Conservation (phyloP, 2,888 invertebrate species). For the Drosophila phalerata region DNA sequence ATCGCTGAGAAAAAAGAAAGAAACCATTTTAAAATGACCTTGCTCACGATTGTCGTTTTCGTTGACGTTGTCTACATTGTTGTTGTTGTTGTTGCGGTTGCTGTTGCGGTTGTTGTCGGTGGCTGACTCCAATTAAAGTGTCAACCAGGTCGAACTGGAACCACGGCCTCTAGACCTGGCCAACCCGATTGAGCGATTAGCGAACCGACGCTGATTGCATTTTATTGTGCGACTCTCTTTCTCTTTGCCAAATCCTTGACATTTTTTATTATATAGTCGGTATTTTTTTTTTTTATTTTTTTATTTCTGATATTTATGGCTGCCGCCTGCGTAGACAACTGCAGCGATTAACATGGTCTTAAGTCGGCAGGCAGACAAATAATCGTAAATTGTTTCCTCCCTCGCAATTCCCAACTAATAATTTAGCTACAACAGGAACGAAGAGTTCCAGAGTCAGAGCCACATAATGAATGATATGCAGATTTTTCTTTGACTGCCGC, state of each 20-base stretch:
- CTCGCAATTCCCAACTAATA: conserved; percentile 64
- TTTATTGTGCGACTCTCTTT: conserved; percentile 54
- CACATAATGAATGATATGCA: conserved; percentile 74
- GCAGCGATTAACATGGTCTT: conserved; percentile 49
- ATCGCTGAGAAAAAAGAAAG: conserved; percentile 47
- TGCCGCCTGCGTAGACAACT: conserved; percentile 50
- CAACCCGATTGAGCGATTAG: conserved; percentile 57
- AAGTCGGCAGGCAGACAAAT: conserved; percentile 63
- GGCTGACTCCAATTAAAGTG: conserved; percentile 69
- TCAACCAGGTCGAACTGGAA: conserved; percentile 54
- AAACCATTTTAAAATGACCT: conserved; percentile 56
- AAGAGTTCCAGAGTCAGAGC: conserved; percentile 9
- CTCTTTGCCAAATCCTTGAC: conserved; percentile 67
- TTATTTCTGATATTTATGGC: conserved; percentile 57
- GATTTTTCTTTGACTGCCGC: conserved; percentile 51
- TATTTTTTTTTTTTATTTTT: not conserved
- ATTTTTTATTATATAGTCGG: conserved; percentile 41
- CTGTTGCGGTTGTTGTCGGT: conserved; percentile 15
- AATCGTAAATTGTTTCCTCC: conserved; percentile 75
- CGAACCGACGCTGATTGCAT: conserved; percentile 60
- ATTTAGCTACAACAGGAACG: conserved; percentile 26
- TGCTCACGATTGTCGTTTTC: conserved; percentile 47
- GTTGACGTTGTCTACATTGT: conserved; percentile 4
- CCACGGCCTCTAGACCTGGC: conserved; percentile 35
- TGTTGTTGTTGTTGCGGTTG: conserved; percentile 5